Evolutionary conservation across 2,797 vertebrate genomes (phyloP).

Genomic region (Phalloptychus januarius): DNA sequence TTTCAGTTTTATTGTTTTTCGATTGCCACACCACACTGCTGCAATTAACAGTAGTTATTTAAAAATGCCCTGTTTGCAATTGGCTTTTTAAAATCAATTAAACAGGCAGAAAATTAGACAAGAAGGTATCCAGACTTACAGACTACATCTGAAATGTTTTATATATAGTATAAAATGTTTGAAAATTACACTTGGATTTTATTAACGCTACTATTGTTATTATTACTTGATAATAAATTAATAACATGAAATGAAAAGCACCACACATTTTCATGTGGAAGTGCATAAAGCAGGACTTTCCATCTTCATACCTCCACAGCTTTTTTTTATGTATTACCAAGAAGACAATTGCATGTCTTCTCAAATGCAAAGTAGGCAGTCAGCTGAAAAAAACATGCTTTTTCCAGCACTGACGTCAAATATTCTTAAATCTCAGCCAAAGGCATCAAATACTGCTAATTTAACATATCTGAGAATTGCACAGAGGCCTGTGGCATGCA

Average conservation of each 20-base stretch:
- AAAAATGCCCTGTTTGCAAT: background rate
- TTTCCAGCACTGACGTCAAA: background rate
- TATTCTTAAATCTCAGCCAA: background rate
- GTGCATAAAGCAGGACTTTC: background rate
- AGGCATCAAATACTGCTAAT: background rate
- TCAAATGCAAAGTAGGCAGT: background rate
- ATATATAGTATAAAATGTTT: too few species aligned
- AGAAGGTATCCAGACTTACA: background rate
- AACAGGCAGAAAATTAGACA: background rate
- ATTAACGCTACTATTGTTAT: too few species aligned
- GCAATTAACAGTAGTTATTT: background rate
- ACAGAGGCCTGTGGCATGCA: background rate
- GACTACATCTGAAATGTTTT: too few species aligned
- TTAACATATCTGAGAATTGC: background rate
- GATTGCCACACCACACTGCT: background rate
- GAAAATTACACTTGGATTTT: too few species aligned
- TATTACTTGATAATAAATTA: too few species aligned
- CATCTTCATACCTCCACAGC: background rate
- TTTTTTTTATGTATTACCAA: background rate
- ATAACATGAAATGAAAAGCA: background rate
- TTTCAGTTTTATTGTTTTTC: slow-evolving; percentile 23
- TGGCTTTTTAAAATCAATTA: background rate
- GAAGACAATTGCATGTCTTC: background rate
- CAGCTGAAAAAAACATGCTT: background rate
- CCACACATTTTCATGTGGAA: background rate